A percentile compares a stretch with the other conserved stretches of the same genome.
Conservation (phyloP, 2,797 vertebrate genomes). For the Platyrinchus mystaceus region DNA sequence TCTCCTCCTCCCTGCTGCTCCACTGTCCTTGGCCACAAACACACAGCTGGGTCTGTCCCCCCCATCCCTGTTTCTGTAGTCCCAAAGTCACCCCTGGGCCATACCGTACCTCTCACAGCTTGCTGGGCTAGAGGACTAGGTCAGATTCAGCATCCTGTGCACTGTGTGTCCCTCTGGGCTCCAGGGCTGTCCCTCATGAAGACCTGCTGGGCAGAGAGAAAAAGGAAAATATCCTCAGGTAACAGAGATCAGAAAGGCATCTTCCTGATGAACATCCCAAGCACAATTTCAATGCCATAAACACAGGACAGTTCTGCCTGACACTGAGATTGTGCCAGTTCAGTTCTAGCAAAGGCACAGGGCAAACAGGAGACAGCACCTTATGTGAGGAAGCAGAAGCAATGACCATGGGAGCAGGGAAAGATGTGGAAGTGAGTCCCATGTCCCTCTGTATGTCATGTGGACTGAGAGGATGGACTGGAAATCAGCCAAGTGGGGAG, state of each 20-base stretch:
- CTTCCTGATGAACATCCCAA: neutral
- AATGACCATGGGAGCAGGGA: neutral
- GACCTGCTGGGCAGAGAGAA: slow-evolving; percentile 13
- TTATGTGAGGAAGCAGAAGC: neutral
- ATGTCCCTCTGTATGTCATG: fast-evolving
- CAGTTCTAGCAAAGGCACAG: neutral
- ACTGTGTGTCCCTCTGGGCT: neutral
- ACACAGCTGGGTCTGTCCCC: fast-evolving
- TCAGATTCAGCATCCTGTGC: slow-evolving; percentile 34
- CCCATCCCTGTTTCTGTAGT: fast-evolving
- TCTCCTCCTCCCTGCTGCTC: neutral
- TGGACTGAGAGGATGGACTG: neutral
- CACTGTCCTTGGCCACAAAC: fast-evolving
- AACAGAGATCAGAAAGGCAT: neutral
- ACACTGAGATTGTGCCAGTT: neutral
- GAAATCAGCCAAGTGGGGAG: neutral
- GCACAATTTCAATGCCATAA: neutral
- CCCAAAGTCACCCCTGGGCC: neutral
- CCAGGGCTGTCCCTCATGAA: slow-evolving; percentile 53
- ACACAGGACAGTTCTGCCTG: neutral
- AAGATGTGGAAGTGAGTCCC: neutral
- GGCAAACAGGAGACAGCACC: neutral
- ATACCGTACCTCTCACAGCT: slow-evolving; percentile 40
- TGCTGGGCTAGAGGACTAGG: neutral
- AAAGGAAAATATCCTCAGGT: neutral